Base-by-base conservation (phyloP, 2,888 invertebrate genomes). In the Anticlea derivata region DNA sequence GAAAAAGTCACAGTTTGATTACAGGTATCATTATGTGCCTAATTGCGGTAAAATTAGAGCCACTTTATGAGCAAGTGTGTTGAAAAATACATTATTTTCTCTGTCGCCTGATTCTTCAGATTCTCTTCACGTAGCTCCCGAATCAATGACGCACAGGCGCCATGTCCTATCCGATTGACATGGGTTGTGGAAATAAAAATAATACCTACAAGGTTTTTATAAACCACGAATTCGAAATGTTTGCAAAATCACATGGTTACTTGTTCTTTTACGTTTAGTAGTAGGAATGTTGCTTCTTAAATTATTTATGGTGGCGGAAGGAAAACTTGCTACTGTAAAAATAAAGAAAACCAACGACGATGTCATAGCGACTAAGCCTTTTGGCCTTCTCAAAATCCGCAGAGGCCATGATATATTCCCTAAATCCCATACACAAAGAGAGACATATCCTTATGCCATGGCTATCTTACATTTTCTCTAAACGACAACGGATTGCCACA, bases 371-470 rank as follows among this genome's bases (percentile, higher is more conserved):
- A 13, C 41, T 23, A 41, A 33, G 24, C 23, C 31, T 41, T 31
- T 41, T 13, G 38, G 20, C 37, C 20, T 26, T 39, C 22, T 40
- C 33, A 40, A 17, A 40, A 17, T 40, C 33, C 39, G 47, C 34
- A 48, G 27, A 48, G 43, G 47, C 48, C 50, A 39, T 48, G 35
- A 43, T 23, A 51, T 38, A 55, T 53, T 31, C 31, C 45, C 48
- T 35, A 50, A 53, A 59, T 44, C 58, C 51, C 51, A 56, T 56
- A 54, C 49, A 54, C 50, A 56, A 53, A 55, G 53, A 51, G 54
- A 44, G 52, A 53, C 50, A 51, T 56, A 59, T 54, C 54, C 46
- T 46, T 46, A 30, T 55, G 55, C 50, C 50, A 50, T 50, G 49
- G 39, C 33, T 38, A 50, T 55, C 55, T 53, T 50, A 58, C 38